Evolutionary conservation across 2,888 invertebrate genomes (phyloP), one percentile per base, ranked within the genome.

Genomic region (Drosophila neotestacea): DNA sequence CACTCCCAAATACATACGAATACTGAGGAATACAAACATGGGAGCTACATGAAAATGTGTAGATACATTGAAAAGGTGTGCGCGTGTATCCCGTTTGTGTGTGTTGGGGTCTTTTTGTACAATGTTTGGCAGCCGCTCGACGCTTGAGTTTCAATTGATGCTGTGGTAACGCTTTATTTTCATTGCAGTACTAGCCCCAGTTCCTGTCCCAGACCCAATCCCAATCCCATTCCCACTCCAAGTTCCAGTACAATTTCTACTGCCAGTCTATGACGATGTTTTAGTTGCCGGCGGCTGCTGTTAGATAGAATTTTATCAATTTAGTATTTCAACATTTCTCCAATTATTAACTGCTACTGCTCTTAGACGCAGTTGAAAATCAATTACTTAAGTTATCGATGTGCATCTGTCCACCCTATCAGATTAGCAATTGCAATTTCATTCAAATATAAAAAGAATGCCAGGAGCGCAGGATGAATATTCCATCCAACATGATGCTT

Each of bases 71-170:
- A 88, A 83, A 83, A 82, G 79, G 79, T 79, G 82, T 79, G 77
- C 46, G 36, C 48, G 61, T 68, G 73, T 69, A 55, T n/a, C 41
- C 42, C 22, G 32, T 13, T 11, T 36, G 46, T 46, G 34, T 44
- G 50, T 44, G 50, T 51, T 54, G 60, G 51, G 42, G 47, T 62
- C 42, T 41, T 56, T 67, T 73, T 73, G 83, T 69, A 70, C 83
- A 83, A 61, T 51, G 48, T 50, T 66, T 70, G 70, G 63, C 68
- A 46, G 48, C 48, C 78, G 63, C 47, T 76, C 73, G 61, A 73
- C 83, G 85, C 74, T 82, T 85, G 80, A 88, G 83, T 83, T 88
- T 85, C 88, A 85, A 88, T 85, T 83, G 83, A 88, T 83, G 88
- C 88, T 83, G 65, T 82, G 88, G 88, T 70, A 80, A 85, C 82